phyloP scores from a whole-genome alignment of 2,113 vertebrate species.

The Thalassarche chlororhynchos region DNA sequence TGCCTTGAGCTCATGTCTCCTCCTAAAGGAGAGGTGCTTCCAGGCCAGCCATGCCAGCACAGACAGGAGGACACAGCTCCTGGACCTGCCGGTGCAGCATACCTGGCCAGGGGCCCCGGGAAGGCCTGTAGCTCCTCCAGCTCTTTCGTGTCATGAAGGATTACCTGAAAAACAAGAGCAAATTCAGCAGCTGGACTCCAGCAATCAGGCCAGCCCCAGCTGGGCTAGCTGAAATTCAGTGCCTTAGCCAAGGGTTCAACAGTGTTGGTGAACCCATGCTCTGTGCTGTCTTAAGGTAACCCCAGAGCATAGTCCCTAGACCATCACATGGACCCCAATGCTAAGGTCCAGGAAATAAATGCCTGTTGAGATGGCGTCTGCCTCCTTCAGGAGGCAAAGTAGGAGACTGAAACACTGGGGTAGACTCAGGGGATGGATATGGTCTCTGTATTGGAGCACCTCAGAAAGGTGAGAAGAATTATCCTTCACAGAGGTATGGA shows the following conservation, averaged over 20 bases:
- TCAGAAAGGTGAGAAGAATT: background rate
- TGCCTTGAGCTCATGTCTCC: background rate
- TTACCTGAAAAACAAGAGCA: slow-evolving; percentile 71
- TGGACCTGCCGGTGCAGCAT: background rate
- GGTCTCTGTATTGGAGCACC: background rate
- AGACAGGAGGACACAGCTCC: background rate
- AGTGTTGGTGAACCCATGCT: background rate
- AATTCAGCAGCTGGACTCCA: background rate
- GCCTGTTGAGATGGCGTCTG: background rate
- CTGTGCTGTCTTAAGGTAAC: background rate
- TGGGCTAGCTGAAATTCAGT: background rate
- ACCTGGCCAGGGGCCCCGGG: slow-evolving; percentile 89
- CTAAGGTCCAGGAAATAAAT: background rate
- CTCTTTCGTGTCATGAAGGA: slow-evolving; percentile 81
- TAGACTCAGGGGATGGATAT: background rate
- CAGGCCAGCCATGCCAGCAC: background rate
- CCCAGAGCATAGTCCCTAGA: background rate
- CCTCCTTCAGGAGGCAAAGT: background rate
- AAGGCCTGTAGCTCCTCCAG: slow-evolving; percentile 86
- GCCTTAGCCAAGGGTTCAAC: background rate
- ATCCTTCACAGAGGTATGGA: background rate
- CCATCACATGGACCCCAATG: background rate
- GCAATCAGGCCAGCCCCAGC: background rate
- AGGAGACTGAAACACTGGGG: background rate
- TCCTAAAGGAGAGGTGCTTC: background rate